Percentiles rank a stretch among this genome's conserved stretches.
Evolutionary conservation across 2,888 invertebrate species (phyloP).

Genomic region (Tanaodytes sp.): DNA sequence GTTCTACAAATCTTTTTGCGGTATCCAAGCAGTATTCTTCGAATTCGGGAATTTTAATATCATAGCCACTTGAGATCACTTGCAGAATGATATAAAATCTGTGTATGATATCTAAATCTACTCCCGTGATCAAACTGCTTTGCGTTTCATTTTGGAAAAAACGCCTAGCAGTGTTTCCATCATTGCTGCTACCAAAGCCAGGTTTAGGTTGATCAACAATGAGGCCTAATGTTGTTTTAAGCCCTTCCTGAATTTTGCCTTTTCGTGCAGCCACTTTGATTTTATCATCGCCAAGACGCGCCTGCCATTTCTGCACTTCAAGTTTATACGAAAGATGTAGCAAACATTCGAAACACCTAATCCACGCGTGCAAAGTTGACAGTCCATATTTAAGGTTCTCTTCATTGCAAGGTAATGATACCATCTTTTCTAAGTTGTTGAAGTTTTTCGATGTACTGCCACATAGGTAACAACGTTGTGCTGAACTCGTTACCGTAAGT

Average conservation of each 20-base stretch:
- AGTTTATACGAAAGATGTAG: conserved; percentile 6
- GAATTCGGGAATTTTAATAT: neutral
- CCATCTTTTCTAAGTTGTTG: conserved; percentile 29
- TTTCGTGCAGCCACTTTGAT: neutral
- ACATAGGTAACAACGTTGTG: conserved; percentile 52
- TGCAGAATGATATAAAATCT: conserved; percentile 4
- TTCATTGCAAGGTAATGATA: conserved; percentile 7
- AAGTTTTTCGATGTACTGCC: conserved; percentile 44
- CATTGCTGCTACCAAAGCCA: conserved; percentile 2
- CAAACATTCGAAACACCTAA: conserved; percentile 1
- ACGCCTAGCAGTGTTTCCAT: conserved; percentile 17
- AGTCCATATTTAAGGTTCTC: conserved; percentile 2
- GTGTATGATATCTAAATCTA: conserved; percentile 3
- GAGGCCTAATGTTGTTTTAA: neutral
- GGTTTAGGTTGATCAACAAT: conserved; percentile 2
- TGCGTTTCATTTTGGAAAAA: conserved; percentile 32
- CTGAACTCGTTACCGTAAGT: conserved; percentile 34
- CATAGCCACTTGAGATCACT: neutral
- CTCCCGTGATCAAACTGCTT: conserved; percentile 21
- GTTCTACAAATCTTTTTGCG: neutral
- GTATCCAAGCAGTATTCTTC: conserved; percentile 4
- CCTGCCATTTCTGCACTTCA: conserved; percentile 6
- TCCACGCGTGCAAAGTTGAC: conserved; percentile 1
- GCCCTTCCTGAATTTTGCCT: neutral
- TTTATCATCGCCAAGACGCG: neutral